A percentile compares a stretch with the other conserved stretches of the same genome.
Evolutionary conservation across 2,113 vertebrate genomes (phyloP).

Genomic region (Ploceus nigricollis): DNA sequence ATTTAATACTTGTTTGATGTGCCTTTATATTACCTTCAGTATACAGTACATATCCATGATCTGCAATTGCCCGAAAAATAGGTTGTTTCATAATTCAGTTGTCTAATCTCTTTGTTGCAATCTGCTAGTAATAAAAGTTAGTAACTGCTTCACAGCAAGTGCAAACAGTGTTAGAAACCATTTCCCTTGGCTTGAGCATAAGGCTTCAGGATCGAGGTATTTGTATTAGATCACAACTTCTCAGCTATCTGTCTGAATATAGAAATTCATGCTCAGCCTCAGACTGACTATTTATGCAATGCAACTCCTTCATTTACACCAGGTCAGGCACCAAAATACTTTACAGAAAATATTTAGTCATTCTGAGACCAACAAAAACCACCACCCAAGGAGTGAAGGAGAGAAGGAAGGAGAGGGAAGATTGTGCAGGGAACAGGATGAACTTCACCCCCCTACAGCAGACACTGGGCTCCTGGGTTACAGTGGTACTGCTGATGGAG

Average conservation of each 20-base stretch:
- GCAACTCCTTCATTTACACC: neutral
- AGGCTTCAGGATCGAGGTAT: neutral
- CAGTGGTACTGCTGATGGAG: neutral
- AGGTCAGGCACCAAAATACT: neutral
- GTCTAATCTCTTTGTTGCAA: neutral
- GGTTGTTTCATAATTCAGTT: neutral
- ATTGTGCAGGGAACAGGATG: neutral
- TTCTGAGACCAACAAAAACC: neutral
- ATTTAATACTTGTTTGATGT: conserved; percentile 31
- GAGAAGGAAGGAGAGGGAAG: neutral
- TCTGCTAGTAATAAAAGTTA: neutral
- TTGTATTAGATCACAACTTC: neutral
- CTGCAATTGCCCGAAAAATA: neutral
- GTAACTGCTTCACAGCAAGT: neutral
- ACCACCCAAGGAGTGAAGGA: neutral
- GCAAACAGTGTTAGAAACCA: neutral
- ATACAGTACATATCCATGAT: neutral
- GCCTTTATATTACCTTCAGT: conserved; percentile 26
- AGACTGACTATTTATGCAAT: neutral
- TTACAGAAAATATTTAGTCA: neutral
- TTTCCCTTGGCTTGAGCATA: neutral
- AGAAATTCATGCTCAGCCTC: neutral
- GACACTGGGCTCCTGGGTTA: neutral
- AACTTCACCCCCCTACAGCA: neutral
- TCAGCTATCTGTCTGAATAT: neutral